phyloP scores from a whole-genome alignment of 2,888 invertebrate species.

The Drosophila maculinotata region DNA sequence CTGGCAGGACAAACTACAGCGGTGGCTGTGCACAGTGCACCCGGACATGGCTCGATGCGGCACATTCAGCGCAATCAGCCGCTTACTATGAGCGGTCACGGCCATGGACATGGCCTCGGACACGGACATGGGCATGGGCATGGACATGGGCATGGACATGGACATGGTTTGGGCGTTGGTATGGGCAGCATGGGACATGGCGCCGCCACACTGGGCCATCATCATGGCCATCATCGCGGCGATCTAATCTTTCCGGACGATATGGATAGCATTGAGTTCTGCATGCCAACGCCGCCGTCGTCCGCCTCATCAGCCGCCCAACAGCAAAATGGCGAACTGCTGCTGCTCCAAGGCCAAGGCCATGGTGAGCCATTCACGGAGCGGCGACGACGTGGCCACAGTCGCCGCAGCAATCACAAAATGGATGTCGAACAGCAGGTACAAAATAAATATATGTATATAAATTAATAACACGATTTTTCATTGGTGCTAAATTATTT shows the following conservation, averaged over 20 bases:
- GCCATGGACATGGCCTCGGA: background rate
- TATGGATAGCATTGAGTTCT: conserved; percentile 84
- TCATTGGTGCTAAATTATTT: too few relatives aligned
- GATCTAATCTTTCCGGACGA: conserved; percentile 84
- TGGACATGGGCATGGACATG: conserved; percentile 41
- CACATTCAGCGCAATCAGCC: conserved; percentile 48
- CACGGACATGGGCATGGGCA: conserved; percentile 26
- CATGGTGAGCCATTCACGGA: conserved; percentile 82
- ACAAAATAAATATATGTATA: background rate
- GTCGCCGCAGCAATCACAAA: conserved; percentile 84
- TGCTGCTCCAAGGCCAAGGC: conserved; percentile 64
- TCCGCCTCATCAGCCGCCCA: conserved; percentile 70
- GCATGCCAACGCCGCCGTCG: conserved; percentile 80
- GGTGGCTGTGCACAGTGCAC: conserved; percentile 56
- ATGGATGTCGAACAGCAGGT: conserved; percentile 85
- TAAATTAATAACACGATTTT: too few relatives aligned
- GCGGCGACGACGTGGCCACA: conserved; percentile 82
- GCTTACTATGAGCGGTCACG: conserved; percentile 51
- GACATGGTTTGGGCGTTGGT: conserved; percentile 34
- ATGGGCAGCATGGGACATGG: conserved; percentile 44
- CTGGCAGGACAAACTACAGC: conserved; percentile 51
- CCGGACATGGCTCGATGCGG: conserved; percentile 56
- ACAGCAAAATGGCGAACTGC: conserved; percentile 75
- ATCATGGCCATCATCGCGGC: conserved; percentile 65
- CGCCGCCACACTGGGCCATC: conserved; percentile 76